Evolutionary conservation across 2,888 invertebrate species (phyloP).

Genomic region (Diachrysia chrysitis): DNA sequence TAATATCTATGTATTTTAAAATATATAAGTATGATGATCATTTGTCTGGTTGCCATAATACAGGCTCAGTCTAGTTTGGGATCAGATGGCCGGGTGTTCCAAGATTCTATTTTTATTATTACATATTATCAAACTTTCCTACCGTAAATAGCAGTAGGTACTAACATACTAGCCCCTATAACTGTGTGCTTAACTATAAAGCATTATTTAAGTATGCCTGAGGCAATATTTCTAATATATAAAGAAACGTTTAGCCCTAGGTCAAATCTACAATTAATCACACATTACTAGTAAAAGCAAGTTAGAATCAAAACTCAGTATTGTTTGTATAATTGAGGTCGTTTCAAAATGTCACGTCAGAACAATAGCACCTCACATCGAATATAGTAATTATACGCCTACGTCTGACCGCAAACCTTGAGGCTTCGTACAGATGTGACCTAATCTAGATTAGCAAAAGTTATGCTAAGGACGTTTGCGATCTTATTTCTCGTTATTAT

Average conservation of each 20-base stretch:
- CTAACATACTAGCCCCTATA: too few species aligned
- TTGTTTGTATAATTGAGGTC: slow-evolving; percentile 57
- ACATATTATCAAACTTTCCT: too few species aligned
- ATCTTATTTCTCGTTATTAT: slow-evolving; percentile 25
- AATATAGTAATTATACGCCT: slow-evolving; percentile 60
- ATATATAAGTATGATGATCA: too few species aligned
- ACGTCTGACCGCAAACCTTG: slow-evolving; percentile 59
- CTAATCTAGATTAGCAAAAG: slow-evolving; percentile 50
- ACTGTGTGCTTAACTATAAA: too few species aligned
- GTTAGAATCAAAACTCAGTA: slow-evolving; percentile 25
- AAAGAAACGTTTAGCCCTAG: background rate
- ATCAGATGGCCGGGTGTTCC: too few species aligned
- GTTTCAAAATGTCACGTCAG: slow-evolving; percentile 54
- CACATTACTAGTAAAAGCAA: slow-evolving; percentile 36
- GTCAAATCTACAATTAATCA: slow-evolving; percentile 11
- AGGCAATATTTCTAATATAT: background rate
- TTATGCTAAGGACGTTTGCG: slow-evolving; percentile 42
- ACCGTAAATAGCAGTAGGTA: too few species aligned
- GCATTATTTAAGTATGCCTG: background rate
- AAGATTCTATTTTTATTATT: too few species aligned
- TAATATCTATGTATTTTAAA: too few species aligned
- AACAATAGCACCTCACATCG: slow-evolving; percentile 55
- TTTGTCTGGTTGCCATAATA: too few species aligned
- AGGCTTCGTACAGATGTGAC: slow-evolving; percentile 50
- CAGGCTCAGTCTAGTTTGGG: too few species aligned